A percentile compares a stretch with the other conserved stretches of the same genome.
Evolutionary conservation across 2,888 invertebrate genomes (phyloP).

Genomic region (Chloroclystis v-ata): DNA sequence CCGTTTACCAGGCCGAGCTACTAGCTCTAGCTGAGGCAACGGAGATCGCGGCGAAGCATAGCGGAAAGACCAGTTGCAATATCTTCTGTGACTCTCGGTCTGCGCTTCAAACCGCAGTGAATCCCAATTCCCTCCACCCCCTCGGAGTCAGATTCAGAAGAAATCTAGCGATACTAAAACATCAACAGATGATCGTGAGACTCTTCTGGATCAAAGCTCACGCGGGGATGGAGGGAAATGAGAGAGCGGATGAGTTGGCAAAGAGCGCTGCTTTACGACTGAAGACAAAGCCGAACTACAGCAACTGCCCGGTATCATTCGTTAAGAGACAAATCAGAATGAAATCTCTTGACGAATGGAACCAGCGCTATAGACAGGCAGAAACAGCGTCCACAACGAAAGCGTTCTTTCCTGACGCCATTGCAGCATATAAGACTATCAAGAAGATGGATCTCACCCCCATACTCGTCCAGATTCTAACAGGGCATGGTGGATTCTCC

Average conservation of each 20-base stretch:
- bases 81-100: neutral
- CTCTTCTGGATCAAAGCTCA: slow-evolving; percentile 1
- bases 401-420: neutral
- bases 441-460: too few relatives aligned
- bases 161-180: neutral
- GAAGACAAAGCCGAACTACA: neutral
- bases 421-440: too few relatives aligned
- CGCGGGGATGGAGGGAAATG: neutral
- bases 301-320: neutral
- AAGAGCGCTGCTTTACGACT: neutral
- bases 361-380: neutral
- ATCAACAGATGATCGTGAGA: too few relatives aligned
- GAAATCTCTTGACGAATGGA: neutral
- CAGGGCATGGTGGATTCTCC: too few relatives aligned
- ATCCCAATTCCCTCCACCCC: neutral
- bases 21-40: neutral
- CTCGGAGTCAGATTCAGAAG: neutral
- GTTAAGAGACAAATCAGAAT: neutral
- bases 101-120: neutral
- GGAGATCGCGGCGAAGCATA: neutral
- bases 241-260: neutral
- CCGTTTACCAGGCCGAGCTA: slow-evolving; percentile 5
- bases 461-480: too few relatives aligned
- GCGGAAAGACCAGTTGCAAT: neutral
- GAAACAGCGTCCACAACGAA: neutral